These are phyloP conservation scores for Malurus splendens DNA, from an alignment of 2,797 vertebrate genomes.

Conservation along the genomic window DNA sequence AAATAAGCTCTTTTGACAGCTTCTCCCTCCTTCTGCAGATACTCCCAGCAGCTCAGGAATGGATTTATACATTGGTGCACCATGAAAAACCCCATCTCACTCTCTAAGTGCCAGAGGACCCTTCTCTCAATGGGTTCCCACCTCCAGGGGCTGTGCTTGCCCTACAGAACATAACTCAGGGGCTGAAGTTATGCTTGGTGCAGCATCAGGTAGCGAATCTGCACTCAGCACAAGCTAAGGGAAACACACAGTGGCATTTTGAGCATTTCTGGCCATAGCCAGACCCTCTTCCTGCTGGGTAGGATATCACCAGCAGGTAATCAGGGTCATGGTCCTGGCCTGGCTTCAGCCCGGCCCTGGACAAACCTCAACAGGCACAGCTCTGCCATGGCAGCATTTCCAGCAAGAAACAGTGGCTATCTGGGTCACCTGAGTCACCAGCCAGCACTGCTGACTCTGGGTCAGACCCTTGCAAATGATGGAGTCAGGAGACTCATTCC, in stretches of 20 bases:
- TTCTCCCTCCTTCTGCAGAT: neutral
- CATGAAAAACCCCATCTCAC: neutral
- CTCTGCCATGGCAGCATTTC: neutral
- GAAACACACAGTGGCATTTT: neutral
- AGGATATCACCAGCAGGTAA: neutral
- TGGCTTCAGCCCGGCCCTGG: neutral
- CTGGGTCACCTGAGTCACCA: neutral
- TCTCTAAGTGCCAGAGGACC: neutral
- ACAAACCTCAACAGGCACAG: neutral
- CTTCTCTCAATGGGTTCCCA: neutral
- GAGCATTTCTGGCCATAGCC: neutral
- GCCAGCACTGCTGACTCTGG: neutral
- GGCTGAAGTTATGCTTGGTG: neutral
- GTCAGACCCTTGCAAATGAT: neutral
- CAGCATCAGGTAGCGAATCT: neutral
- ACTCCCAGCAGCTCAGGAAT: neutral
- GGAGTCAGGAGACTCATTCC: accelerated
- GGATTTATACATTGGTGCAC: neutral
- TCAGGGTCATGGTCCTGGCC: neutral
- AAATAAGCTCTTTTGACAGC: neutral
- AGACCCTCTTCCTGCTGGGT: neutral
- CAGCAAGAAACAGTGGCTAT: neutral
- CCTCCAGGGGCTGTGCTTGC: neutral
- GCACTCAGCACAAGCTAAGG: accelerated
- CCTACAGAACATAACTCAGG: neutral